These are phyloP conservation scores for Hedychridium roseum DNA, from an alignment of 2,888 invertebrate species.

Conservation along the genomic window DNA sequence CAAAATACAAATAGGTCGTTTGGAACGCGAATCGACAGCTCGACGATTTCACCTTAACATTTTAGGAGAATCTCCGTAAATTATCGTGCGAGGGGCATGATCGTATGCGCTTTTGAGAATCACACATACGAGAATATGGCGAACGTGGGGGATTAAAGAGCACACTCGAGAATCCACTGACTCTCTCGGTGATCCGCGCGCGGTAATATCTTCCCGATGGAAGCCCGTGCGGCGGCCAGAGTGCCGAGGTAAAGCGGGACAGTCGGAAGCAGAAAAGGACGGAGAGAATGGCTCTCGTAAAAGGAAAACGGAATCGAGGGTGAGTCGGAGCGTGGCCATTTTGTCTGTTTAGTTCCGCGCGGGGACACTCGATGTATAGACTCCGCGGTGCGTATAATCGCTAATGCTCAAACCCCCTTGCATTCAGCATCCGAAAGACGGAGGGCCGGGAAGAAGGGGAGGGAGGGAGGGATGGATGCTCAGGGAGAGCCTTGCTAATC, in stretches of 20 bases:
- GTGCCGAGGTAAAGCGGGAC: conserved; percentile 7
- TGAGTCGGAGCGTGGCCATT: conserved; percentile 58
- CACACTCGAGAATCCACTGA: conserved; percentile 46
- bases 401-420: conserved; percentile 56
- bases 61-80: too few relatives aligned
- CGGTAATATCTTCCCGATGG: too few relatives aligned
- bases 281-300: conserved; percentile 23
- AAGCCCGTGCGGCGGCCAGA: too few relatives aligned
- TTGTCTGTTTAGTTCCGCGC: conserved; percentile 61
- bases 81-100: too few relatives aligned
- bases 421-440: conserved; percentile 17
- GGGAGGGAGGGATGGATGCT: neutral
- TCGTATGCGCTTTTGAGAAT: too few relatives aligned
- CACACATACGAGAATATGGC: conserved; percentile 3
- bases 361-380: conserved; percentile 58
- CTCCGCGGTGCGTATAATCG: conserved; percentile 60
- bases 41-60: too few relatives aligned
- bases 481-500: conserved; percentile 37
- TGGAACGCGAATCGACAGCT: too few relatives aligned
- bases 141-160: conserved; percentile 22
- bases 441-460: conserved; percentile 24
- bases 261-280: conserved; percentile 1
- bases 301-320: conserved; percentile 50
- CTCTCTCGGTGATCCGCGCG: too few relatives aligned
- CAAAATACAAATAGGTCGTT: too few relatives aligned